phyloP scores from a whole-genome alignment of 2,797 vertebrate species.

The Holocentrus rufus region DNA sequence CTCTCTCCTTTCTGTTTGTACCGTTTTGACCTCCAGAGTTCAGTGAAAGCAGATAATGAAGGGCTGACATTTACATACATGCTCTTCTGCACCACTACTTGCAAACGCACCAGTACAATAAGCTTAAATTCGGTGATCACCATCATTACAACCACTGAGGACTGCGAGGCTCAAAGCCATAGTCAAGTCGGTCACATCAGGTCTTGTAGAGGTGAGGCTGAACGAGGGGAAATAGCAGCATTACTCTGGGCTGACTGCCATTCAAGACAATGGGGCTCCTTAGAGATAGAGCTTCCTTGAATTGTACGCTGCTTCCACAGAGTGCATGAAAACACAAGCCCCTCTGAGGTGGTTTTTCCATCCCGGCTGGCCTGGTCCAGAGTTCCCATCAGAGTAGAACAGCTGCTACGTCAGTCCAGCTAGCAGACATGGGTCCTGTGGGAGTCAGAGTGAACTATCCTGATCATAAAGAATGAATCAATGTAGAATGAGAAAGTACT shows the following conservation, averaged over 20 bases:
- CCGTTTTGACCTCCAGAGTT: background rate
- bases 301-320: slow-evolving; percentile 80
- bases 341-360: slow-evolving; percentile 64
- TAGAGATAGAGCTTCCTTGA: slow-evolving; percentile 77
- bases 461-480: background rate
- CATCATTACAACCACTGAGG: too few relatives aligned
- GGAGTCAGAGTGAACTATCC: background rate
- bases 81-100: too few relatives aligned
- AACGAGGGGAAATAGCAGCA: slow-evolving; percentile 64
- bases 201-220: slow-evolving; percentile 24
- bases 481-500: too few relatives aligned
- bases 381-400: slow-evolving; percentile 47
- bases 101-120: too few relatives aligned
- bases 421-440: background rate
- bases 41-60: background rate
- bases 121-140: too few relatives aligned
- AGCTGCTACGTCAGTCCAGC: slow-evolving; percentile 23
- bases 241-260: slow-evolving; percentile 50
- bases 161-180: background rate
- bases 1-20: slow-evolving; percentile 15
- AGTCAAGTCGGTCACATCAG: slow-evolving; percentile 30
- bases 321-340: slow-evolving; percentile 59
- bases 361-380: slow-evolving; percentile 32
- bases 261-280: slow-evolving; percentile 74
- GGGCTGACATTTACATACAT: background rate